Evolutionary conservation across 1,140 invertebrate genomes (phyloP).

Genomic region (Himalopsyche phryganea): DNA sequence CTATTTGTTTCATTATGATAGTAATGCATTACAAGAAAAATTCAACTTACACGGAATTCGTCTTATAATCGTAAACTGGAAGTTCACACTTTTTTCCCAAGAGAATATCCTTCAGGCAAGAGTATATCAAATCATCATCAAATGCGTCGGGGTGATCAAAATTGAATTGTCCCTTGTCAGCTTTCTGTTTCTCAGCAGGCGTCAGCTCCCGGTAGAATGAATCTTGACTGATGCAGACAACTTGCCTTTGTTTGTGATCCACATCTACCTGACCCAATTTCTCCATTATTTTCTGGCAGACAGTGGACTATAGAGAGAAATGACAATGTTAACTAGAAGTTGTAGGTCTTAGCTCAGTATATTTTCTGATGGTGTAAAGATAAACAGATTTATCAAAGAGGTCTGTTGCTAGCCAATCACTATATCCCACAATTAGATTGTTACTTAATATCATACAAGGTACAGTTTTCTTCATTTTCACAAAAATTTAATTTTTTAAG

Average conservation of each 20-base stretch:
- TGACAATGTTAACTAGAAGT: neutral
- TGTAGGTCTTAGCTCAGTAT: no score
- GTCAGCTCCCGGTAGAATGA: constrained; percentile 90
- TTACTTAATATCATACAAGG: no score
- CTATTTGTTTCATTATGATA: no score
- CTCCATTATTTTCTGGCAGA: constrained; percentile 94
- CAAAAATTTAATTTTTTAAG: no score
- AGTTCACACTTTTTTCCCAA: constrained; percentile 82
- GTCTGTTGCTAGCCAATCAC: no score
- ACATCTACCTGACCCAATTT: constrained; percentile 87
- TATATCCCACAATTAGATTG: no score
- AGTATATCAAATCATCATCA: constrained; percentile 78
- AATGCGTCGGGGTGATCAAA: constrained; percentile 98
- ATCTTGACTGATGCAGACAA: constrained; percentile 93
- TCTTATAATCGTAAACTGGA: constrained; percentile 87
- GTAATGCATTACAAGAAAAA: no score
- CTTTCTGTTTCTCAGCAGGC: constrained; percentile 74
- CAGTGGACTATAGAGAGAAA: constrained; percentile 72
- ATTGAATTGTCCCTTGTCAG: constrained; percentile 90
- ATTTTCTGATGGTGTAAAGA: no score
- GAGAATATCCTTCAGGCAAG: constrained; percentile 76
- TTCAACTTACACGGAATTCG: constrained; percentile 71
- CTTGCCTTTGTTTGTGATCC: constrained; percentile 83
- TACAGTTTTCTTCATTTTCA: no score
- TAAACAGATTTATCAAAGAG: no score